Conservation (phyloP, 1,140 invertebrate genomes). For the Dendrolimus kikuchii region DNA sequence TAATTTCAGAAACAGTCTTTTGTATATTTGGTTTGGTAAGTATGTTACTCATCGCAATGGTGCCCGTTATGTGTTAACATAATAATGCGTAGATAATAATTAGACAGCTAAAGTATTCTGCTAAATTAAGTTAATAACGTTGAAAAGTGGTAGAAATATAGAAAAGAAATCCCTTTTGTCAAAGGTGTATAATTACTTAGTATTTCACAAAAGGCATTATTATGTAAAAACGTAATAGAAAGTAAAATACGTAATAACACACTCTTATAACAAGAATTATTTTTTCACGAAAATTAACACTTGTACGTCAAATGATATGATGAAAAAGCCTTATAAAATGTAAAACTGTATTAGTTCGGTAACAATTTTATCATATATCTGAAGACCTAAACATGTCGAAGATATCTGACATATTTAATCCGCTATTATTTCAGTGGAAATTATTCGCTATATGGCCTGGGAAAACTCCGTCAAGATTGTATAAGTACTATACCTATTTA, state of each 20-base stretch:
- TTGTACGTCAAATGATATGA: not conserved
- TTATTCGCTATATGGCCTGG: constrained; percentile 41
- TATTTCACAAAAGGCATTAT: constrained; percentile 12
- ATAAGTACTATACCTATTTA: constrained; percentile 36
- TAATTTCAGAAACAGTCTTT: no score
- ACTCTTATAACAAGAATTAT: constrained; percentile 6
- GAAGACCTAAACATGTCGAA: not conserved
- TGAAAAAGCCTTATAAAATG: not conserved
- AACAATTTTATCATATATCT: not conserved
- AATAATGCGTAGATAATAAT: not conserved
- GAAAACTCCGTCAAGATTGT: constrained; percentile 17
- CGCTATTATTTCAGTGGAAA: constrained; percentile 30
- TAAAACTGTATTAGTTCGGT: no score
- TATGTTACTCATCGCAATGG: no score
- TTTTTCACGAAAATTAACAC: constrained; percentile 4
- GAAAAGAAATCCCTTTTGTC: not conserved
- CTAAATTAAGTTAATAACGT: no score
- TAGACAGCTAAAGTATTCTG: not conserved
- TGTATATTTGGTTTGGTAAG: no score
- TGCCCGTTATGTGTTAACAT: no score
- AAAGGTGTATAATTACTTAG: constrained; percentile 14
- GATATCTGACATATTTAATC: constrained; percentile 25
- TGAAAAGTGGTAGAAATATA: no score
- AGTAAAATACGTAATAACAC: constrained; percentile 16
- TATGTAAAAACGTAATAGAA: constrained; percentile 10